Base-by-base conservation (phyloP, 1,140 invertebrate genomes). In the Drosophila pectinifera region DNA sequence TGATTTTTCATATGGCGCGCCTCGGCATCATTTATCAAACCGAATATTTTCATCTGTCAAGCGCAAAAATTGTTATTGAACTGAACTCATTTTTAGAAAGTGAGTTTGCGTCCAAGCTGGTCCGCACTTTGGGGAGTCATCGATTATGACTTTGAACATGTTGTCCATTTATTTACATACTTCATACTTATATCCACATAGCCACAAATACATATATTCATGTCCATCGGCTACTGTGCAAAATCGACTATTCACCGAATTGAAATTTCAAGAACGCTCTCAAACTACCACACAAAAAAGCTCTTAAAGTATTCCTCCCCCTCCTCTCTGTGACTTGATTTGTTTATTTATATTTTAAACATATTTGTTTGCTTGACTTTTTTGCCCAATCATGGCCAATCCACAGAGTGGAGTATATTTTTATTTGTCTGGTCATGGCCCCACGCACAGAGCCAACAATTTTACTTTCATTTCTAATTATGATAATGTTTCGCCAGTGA, bases 381-480 rank as follows among this genome's bases (percentile, higher is more conserved):
- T 84, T 64, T 78, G 84, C 80, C 65, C 80, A 80, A 89, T 89
- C 84, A 89, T 65, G 80, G 84, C 80, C 80, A 73, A 62, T 69
- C 64, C 64, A 69, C 20, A 28, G 34, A 20, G 38, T 54, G 62
- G 28, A 36, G 58, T 46, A 49, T 13, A 16, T 39, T 34, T 49
- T 36, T 64, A 81, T 88, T 13, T 86, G 83, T 51, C 67, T 38
- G 56, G 77, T 89, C 84, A 89, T 78, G 57, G 39, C 63, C 76
- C 80, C 77, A 86, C 83, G 65, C 83, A 82, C 31, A 56, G 48
- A 56, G 34, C 26, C 38, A 45, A 77, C 76, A 49, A 65, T 84
- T 86, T 88, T 89, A 89, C 84, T 89, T 89, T 89, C 84, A 84
- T 89, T 89, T 89, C 77, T 78, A 75, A 89, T 80, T 90, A 89